phyloP scores from a whole-genome alignment of 2,888 invertebrate genomes.

The Acleris laterana region DNA sequence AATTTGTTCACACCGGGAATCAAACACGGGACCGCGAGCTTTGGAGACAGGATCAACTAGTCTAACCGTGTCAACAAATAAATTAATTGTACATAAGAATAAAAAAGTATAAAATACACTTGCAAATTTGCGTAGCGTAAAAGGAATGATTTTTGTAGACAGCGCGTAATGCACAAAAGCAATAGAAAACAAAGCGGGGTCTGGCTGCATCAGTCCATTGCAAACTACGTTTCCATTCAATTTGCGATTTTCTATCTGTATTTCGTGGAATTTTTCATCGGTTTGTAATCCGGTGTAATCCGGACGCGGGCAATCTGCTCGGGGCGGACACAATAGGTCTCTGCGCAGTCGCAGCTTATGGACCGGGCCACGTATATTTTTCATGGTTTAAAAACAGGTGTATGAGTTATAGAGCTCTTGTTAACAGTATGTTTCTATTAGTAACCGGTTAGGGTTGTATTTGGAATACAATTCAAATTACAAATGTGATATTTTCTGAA shows the following conservation, averaged over 20 bases:
- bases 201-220: slow-evolving; percentile 54
- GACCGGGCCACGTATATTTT: slow-evolving; percentile 7
- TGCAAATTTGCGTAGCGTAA: neutral
- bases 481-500: no score
- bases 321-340: slow-evolving; percentile 50
- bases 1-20: no score
- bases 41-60: no score
- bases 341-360: slow-evolving; percentile 25
- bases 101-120: no score
- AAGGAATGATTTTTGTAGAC: slow-evolving; percentile 25
- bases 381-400: no score
- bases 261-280: slow-evolving; percentile 66
- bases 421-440: no score
- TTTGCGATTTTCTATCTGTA: slow-evolving; percentile 62
- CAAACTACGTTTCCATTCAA: slow-evolving; percentile 67
- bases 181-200: slow-evolving; percentile 51
- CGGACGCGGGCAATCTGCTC: slow-evolving; percentile 45
- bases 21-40: no score
- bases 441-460: no score
- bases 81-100: no score
- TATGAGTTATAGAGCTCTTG: no score
- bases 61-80: no score
- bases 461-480: no score
- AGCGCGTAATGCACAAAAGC: slow-evolving; percentile 43
- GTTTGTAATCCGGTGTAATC: slow-evolving; percentile 65